A percentile compares a stretch with the other conserved stretches of the same genome.
Conservation (phyloP, 2,113 vertebrate species). For the Furnarius figulus region DNA sequence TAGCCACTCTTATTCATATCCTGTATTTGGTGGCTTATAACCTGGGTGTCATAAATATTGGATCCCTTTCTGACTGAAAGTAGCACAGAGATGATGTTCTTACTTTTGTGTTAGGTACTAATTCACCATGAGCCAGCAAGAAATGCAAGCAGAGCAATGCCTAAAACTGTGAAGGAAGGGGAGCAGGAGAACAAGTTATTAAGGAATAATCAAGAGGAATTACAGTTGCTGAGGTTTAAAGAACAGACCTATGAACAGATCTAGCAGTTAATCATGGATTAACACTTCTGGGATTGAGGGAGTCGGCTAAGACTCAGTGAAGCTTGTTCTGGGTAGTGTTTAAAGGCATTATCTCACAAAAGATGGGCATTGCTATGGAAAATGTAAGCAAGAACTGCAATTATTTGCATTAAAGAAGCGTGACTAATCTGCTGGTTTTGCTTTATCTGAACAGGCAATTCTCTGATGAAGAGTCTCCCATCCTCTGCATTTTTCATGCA, state of each 20-base stretch:
- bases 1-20: neutral
- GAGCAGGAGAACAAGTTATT: neutral
- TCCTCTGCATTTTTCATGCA: neutral
- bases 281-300: conserved; percentile 25
- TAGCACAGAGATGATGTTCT: neutral
- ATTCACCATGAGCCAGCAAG: neutral
- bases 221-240: conserved; percentile 39
- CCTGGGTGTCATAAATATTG: neutral
- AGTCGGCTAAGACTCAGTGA: neutral
- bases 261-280: conserved; percentile 49
- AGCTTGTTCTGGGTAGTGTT: neutral
- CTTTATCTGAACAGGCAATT: neutral
- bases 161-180: neutral
- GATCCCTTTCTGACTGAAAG: neutral
- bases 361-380: conserved; percentile 19
- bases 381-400: conserved; percentile 26
- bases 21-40: neutral
- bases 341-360: conserved; percentile 45
- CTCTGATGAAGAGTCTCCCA: neutral
- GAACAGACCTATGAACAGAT: conserved; percentile 24
- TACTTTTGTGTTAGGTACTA: neutral
- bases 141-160: neutral
- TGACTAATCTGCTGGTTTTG: conserved; percentile 36
- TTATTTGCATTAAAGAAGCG: conserved; percentile 45
- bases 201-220: conserved; percentile 26